Base-by-base conservation (phyloP, 2,888 invertebrate species). In the Pristionchus mayeri region DNA sequence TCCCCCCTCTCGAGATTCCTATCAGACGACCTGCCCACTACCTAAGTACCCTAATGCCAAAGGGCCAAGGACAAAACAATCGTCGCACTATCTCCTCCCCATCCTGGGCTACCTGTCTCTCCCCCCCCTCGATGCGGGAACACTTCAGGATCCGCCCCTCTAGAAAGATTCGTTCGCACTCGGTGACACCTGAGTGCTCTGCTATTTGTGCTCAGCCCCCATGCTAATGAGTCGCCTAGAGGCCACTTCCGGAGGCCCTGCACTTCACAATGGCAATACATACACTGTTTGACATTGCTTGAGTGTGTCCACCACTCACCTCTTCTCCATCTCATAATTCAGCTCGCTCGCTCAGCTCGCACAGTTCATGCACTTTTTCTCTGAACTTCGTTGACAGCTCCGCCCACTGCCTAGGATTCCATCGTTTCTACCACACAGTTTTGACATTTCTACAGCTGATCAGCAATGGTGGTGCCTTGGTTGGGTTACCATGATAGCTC, bases 21-120 rank as follows among this genome's bases (percentile, higher is more conserved):
- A 71, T 71, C 71, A 71, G 40, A 24, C 21, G 24, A n/a, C n/a
- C n/a, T 40, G 24, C 71, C 71, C 71, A 40, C 71, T 71, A 71
- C 71, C 71, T 71, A 40, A 71, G 71, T 71, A 71, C 71, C 71
- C 71, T 71, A 71, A 71, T 71, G 71, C 44, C 71, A 71, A 40
- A 40, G 71, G 71, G 71, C 71, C 71, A 71, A 71, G 71, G 71
- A 71, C 71, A 44, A 34, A 63, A 71, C 71, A 44, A 40, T 40
- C 40, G 40, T n/a, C 44, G 9, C 67, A 34, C 76, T 76, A 48
- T 76, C 50, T 27, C 48, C n/a, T 13, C 75, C 13, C 44, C 50
- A 16, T 40, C 67, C 37, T 37, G 76, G n/a, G 50, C 50, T 50
- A 52, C 48, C 76, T 50, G 27, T 30, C 50, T 13, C 11, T 24